phyloP scores from a whole-genome alignment of 2,113 vertebrate genomes.

The Percina caprodes region DNA sequence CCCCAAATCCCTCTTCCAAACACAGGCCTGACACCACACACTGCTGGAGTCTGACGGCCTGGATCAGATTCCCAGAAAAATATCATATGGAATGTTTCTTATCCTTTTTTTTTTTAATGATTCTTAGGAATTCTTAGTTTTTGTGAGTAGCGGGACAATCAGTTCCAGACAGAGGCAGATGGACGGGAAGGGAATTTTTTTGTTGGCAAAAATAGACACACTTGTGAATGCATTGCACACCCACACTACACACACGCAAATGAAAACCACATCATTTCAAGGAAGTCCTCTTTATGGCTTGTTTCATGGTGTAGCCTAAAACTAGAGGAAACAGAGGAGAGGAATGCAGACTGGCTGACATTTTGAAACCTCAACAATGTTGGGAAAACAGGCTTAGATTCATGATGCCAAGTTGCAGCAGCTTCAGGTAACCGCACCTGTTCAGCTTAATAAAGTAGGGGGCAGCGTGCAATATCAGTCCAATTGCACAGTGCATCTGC shows the following conservation, averaged over 20 bases:
- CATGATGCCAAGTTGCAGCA: not conserved
- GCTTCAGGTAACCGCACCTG: slow-evolving; percentile 54
- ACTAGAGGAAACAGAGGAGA: slow-evolving; percentile 3
- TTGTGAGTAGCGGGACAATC: slow-evolving; percentile 57
- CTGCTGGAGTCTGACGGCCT: slow-evolving; percentile 40
- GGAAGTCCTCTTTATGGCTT: slow-evolving; percentile 45
- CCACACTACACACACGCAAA: slow-evolving; percentile 47
- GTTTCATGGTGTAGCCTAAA: slow-evolving; percentile 1
- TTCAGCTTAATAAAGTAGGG: slow-evolving; percentile 9
- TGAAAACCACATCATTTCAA: slow-evolving; percentile 65
- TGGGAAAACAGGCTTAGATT: not conserved
- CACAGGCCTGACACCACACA: slow-evolving; percentile 55
- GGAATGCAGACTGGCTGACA: not conserved
- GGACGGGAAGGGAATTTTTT: slow-evolving; percentile 27
- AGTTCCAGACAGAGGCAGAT: slow-evolving; percentile 63
- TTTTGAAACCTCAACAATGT: not conserved
- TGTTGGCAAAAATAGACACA: slow-evolving; percentile 46
- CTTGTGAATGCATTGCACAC: not conserved
- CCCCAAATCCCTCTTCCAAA: slow-evolving; percentile 57
- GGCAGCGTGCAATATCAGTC: not conserved
- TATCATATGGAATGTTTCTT: slow-evolving; percentile 60
- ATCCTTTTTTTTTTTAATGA: slow-evolving; percentile 25
- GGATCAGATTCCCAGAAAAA: slow-evolving; percentile 75
- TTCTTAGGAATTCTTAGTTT: slow-evolving; percentile 60
- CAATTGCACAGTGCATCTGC: not conserved